A percentile compares a stretch with the other conserved stretches of the same genome.
These are phyloP conservation scores for Cyprinodon diabolis DNA, from an alignment of 2,797 vertebrate species.

Conservation along the genomic window DNA sequence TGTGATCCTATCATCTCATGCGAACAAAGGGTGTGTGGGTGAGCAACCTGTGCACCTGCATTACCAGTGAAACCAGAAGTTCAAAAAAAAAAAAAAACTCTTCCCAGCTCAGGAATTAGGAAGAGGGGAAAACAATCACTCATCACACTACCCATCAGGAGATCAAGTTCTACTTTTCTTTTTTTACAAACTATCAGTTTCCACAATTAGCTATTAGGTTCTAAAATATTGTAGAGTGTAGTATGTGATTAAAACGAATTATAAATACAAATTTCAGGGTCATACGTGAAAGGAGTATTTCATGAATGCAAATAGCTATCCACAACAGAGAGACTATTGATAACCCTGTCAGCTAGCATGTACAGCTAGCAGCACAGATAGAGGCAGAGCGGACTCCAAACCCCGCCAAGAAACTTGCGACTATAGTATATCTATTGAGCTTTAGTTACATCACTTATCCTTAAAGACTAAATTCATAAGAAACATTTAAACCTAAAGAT, in stretches of 20 bases:
- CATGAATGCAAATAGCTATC: constrained; percentile 10
- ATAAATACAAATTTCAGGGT: not conserved
- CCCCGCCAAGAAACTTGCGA: not conserved
- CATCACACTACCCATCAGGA: not conserved
- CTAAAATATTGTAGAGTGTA: not conserved
- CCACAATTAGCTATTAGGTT: not conserved
- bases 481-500: not conserved
- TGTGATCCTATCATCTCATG: not conserved
- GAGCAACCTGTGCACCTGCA: constrained; percentile 35
- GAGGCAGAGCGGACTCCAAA: constrained; percentile 17
- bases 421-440: not conserved
- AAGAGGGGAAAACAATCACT: constrained; percentile 3
- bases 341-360: constrained; percentile 54
- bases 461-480: not conserved
- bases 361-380: constrained; percentile 59
- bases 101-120: not conserved
- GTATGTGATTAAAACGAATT: not conserved
- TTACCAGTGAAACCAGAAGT: constrained; percentile 8
- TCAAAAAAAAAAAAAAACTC: not conserved
- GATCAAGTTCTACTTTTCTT: no score
- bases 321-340: constrained; percentile 26
- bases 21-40: not conserved
- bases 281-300: not conserved
- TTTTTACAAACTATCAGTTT: no score
- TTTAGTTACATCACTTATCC: accelerated